A percentile compares a stretch with the other conserved stretches of the same genome.
phyloP scores from a whole-genome alignment of 2,888 invertebrate species.

The Tetranychus piercei region DNA sequence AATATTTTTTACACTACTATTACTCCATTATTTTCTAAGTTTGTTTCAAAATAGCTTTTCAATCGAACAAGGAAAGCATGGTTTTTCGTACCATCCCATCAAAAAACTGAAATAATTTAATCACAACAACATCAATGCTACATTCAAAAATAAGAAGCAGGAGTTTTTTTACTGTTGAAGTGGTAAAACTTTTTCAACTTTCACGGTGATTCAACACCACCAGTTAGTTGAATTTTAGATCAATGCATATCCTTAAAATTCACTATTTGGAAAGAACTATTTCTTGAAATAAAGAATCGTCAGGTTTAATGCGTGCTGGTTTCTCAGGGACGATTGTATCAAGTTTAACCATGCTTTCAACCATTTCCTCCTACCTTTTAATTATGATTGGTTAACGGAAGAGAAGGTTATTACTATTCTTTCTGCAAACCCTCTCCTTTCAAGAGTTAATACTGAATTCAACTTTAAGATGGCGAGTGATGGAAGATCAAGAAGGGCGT shows the following conservation, averaged over 20 bases:
- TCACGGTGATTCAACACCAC: neutral
- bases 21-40: neutral
- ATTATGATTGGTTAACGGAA: neutral
- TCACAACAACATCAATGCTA: neutral
- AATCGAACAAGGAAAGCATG: neutral
- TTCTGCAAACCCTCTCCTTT: neutral
- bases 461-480: too few relatives aligned
- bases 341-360: neutral
- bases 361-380: conserved; percentile 1
- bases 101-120: too few relatives aligned
- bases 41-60: neutral
- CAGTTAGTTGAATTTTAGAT: neutral
- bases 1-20: neutral
- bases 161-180: neutral
- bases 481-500: too few relatives aligned
- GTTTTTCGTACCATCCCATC: neutral
- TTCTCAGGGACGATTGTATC: conserved; percentile 1
- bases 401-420: neutral
- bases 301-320: conserved; percentile 1
- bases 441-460: too few relatives aligned
- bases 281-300: neutral
- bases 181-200: neutral
- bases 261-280: neutral
- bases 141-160: neutral
- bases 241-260: neutral